phyloP scores from a whole-genome alignment of 1,140 invertebrate species.

The Zaprionus lachaisei region DNA sequence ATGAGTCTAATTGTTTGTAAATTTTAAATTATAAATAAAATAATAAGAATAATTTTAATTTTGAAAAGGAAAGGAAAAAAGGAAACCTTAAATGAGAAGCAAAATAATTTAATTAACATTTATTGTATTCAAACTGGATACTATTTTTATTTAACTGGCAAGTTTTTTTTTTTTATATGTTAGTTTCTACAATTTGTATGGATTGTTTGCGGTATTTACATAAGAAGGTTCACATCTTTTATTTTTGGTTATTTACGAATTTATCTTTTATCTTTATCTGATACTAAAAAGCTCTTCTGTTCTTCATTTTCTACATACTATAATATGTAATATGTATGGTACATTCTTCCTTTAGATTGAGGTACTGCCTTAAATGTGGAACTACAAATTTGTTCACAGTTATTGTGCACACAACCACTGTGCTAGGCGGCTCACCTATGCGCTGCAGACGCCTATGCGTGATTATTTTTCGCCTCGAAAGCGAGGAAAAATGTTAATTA shows the following conservation, averaged over 20 bases:
- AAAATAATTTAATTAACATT: too few relatives aligned
- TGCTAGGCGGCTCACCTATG: not conserved
- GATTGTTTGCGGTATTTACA: too few relatives aligned
- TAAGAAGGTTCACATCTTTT: not conserved
- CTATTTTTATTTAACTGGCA: too few relatives aligned
- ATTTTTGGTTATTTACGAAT: not conserved
- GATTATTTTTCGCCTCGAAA: constrained; percentile 79
- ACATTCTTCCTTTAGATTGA: not conserved
- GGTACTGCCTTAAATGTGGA: not conserved
- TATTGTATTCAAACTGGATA: too few relatives aligned
- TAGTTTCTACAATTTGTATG: not conserved
- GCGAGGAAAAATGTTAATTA: constrained; percentile 79
- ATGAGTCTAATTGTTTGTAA: too few relatives aligned
- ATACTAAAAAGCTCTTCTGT: not conserved
- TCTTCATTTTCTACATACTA: not conserved
- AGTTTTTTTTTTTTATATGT: too few relatives aligned
- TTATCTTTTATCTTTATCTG: rapidly evolving
- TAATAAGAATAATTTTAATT: too few relatives aligned
- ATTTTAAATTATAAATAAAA: too few relatives aligned
- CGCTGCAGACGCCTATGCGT: constrained; percentile 66
- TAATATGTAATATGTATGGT: too few relatives aligned
- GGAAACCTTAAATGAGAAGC: too few relatives aligned
- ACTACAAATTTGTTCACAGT: not conserved
- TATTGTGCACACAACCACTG: not conserved
- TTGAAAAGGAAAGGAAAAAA: too few relatives aligned